Conservation (phyloP, 2,888 invertebrate species). For the Campoplex capitator region DNA sequence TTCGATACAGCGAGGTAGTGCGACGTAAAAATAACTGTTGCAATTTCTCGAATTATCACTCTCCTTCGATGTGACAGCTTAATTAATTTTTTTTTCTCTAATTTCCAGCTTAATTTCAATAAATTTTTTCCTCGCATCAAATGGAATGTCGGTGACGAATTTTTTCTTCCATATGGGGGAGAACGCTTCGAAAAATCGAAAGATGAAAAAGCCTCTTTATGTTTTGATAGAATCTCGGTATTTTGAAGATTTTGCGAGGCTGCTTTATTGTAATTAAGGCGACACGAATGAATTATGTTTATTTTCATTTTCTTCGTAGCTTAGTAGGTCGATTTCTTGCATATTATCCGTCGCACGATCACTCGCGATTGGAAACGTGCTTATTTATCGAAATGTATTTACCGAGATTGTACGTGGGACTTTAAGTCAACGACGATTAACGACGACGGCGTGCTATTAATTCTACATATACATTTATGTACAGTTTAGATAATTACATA, state of each 20-base stretch:
- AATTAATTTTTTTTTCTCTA: too few species aligned
- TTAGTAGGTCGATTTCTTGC: conserved; percentile 15
- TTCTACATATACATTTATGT: not conserved
- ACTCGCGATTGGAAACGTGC: not conserved
- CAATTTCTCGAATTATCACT: conserved; percentile 35
- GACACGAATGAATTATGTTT: not conserved
- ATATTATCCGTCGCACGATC: not conserved
- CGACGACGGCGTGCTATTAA: conserved; percentile 33
- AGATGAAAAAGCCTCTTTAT: not conserved
- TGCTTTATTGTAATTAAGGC: not conserved
- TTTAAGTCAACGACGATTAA: conserved; percentile 29
- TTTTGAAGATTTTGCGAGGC: not conserved
- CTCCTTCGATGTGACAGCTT: not conserved
- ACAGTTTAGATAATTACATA: conserved; percentile 3
- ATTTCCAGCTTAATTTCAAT: too few species aligned
- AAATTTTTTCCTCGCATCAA: too few species aligned
- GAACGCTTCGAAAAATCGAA: not conserved
- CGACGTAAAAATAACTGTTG: conserved; percentile 40
- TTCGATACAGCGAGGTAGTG: conserved; percentile 35
- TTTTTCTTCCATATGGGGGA: not conserved
- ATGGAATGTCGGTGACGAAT: too few species aligned
- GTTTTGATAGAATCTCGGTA: not conserved
- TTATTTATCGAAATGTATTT: not conserved
- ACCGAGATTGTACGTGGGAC: conserved; percentile 18
- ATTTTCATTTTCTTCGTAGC: not conserved